phyloP scores from a whole-genome alignment of 2,797 vertebrate genomes.

The Rhynchotus rufescens region DNA sequence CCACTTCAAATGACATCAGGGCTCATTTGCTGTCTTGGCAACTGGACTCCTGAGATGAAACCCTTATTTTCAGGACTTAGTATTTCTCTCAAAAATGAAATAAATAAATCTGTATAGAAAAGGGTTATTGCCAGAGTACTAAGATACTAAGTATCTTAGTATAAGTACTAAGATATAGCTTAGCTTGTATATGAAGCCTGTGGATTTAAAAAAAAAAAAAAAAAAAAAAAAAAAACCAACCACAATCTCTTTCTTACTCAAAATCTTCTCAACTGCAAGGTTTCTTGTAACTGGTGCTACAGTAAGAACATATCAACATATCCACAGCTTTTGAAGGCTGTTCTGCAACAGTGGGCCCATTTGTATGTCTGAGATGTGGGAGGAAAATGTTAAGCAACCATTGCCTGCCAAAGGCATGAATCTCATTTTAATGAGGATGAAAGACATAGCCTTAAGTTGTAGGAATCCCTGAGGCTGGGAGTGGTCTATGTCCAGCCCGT shows the following conservation, averaged over 20 bases:
- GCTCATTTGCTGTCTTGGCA: not conserved
- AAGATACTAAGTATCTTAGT: too few species aligned
- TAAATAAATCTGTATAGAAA: not conserved
- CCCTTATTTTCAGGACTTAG: not conserved
- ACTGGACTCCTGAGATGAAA: not conserved
- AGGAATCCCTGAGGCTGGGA: slow-evolving; percentile 16
- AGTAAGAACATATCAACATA: not conserved
- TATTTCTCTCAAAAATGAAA: not conserved
- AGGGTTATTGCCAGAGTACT: not conserved
- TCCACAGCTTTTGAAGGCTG: not conserved
- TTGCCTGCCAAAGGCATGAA: not conserved
- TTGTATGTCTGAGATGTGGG: not conserved
- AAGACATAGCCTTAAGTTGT: slow-evolving; percentile 49
- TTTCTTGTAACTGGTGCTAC: not conserved
- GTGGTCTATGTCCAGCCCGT: not conserved
- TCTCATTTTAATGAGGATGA: slow-evolving; percentile 39
- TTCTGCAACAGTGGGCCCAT: not conserved
- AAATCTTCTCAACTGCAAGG: not conserved
- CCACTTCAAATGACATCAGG: not conserved
- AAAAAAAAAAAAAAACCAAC: not conserved
- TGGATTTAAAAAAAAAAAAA: not conserved
- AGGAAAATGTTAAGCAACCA: slow-evolving; percentile 34
- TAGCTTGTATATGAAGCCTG: not conserved
- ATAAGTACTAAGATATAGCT: not conserved
- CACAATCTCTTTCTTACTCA: not conserved